Percentiles rank a stretch among this genome's conserved stretches.
These are phyloP conservation scores for Drosophila albomicans DNA, from an alignment of 1,140 invertebrate species.

Conservation along the genomic window DNA sequence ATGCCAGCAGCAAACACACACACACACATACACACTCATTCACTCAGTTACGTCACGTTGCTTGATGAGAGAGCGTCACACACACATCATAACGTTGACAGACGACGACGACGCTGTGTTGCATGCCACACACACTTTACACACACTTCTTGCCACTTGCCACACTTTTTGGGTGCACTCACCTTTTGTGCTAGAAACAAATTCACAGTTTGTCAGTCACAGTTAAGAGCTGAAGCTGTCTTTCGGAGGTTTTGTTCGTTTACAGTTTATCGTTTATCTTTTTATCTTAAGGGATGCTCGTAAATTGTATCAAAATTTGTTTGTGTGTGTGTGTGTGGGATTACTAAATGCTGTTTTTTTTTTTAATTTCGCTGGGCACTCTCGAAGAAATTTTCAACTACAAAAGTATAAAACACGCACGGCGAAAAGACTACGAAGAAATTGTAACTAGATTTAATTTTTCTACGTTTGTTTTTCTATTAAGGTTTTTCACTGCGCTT, in stretches of 20 bases:
- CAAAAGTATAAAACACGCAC: constrained; percentile 34
- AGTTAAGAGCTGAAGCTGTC: not conserved
- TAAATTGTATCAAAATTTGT: constrained; percentile 52
- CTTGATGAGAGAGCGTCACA: constrained; percentile 1
- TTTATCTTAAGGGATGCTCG: constrained; percentile 8
- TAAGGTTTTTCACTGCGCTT: constrained; percentile 35
- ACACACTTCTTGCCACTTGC: constrained; percentile 24
- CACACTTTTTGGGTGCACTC: constrained; percentile 64
- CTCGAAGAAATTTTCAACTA: constrained; percentile 7
- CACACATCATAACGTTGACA: constrained; percentile 42
- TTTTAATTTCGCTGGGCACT: constrained; percentile 25
- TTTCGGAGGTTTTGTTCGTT: constrained; percentile 37
- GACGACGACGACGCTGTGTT: constrained; percentile 12
- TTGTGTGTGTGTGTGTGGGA: not conserved
- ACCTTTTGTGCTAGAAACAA: constrained; percentile 62
- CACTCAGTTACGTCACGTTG: constrained; percentile 66
- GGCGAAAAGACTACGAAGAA: not conserved
- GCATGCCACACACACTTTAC: constrained; percentile 52
- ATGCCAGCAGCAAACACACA: constrained; percentile 36
- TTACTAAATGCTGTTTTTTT: constrained; percentile 22
- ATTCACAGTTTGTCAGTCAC: constrained; percentile 1
- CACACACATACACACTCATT: constrained; percentile 27
- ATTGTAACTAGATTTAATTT: constrained; percentile 12
- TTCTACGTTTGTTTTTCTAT: constrained; percentile 38
- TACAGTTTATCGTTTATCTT: constrained; percentile 10